Conservation (phyloP, 2,797 vertebrate species). For the Amazona finschi region DNA sequence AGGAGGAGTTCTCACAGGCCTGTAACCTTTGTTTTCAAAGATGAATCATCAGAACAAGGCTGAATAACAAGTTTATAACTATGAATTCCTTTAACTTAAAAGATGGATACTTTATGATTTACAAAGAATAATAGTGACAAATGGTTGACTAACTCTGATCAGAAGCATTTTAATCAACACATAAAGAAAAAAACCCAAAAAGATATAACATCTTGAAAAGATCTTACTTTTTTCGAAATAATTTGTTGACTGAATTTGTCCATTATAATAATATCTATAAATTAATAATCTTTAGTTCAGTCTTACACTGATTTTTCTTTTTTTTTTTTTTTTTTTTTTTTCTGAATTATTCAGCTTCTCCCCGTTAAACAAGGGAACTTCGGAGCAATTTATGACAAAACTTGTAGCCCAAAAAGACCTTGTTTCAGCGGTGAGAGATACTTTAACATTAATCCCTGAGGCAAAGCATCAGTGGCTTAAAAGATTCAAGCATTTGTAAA, state of each 20-base stretch:
- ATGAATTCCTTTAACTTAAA: not conserved
- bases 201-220: rapidly evolving
- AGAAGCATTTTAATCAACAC: not conserved
- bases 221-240: not conserved
- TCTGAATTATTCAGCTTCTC: not conserved
- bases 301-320: not conserved
- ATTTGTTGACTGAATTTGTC: not conserved
- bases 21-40: not conserved
- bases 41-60: not conserved
- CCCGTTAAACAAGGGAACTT: not conserved
- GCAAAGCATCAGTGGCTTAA: not conserved
- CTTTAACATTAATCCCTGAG: not conserved
- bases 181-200: not conserved
- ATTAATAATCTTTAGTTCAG: not conserved
- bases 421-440: not conserved
- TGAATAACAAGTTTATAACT: not conserved
- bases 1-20: not conserved
- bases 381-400: not conserved
- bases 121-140: not conserved
- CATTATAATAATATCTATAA: not conserved
- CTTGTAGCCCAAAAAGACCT: not conserved
- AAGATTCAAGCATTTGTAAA: not conserved
- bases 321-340: not conserved
- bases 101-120: not conserved
- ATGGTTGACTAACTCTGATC: not conserved